Percentiles rank a stretch among this genome's conserved stretches.
Evolutionary conservation across 2,888 invertebrate species (phyloP).

Genomic region (Synanthedon tipuliformis): DNA sequence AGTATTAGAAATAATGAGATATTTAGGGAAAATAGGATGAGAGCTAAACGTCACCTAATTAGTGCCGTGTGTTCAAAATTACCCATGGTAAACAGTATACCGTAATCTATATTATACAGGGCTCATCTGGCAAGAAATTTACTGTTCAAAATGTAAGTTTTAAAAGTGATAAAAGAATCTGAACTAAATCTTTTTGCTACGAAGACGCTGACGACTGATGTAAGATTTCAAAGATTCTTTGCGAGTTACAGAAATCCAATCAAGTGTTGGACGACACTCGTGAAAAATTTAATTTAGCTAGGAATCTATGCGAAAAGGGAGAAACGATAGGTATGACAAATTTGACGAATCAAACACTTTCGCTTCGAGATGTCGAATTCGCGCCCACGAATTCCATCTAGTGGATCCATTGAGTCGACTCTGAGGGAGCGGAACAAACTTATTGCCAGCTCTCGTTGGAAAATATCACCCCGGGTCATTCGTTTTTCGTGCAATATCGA

Average conservation of each 20-base stretch:
- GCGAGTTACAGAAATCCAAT: background rate
- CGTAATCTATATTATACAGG: no score
- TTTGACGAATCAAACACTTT: background rate
- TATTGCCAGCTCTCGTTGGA: slow-evolving; percentile 4
- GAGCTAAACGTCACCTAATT: no score
- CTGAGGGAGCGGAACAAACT: slow-evolving; percentile 2
- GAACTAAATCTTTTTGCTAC: no score
- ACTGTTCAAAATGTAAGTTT: no score
- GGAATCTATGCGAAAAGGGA: background rate
- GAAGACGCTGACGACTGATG: no score
- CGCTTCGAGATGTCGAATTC: background rate
- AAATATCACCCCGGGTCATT: slow-evolving; percentile 9
- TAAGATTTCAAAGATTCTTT: no score
- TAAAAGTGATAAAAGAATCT: no score
- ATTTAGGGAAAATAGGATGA: no score
- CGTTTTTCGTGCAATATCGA: slow-evolving; percentile 10
- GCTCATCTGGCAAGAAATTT: no score
- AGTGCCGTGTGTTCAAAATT: no score
- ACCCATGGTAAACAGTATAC: no score
- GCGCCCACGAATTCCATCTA: background rate
- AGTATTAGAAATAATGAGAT: no score
- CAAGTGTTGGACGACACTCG: background rate
- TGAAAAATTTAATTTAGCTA: background rate
- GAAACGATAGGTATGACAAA: background rate
- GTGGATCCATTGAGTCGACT: slow-evolving; percentile 4